These are phyloP conservation scores for Gila orcuttii DNA, from an alignment of 2,113 vertebrate genomes.

Conservation along the genomic window DNA sequence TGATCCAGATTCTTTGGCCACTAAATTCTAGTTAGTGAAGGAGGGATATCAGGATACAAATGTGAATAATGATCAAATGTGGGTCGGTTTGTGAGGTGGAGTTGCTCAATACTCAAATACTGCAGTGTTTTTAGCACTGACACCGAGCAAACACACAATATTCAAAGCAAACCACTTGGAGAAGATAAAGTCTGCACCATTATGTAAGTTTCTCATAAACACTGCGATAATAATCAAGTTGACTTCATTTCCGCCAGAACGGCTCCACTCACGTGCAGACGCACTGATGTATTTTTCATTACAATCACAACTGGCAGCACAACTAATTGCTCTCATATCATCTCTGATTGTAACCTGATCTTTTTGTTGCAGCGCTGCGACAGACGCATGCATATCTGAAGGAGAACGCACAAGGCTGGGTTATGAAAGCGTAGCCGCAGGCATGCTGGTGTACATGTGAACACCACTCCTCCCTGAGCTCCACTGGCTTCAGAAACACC, in stretches of 20 bases:
- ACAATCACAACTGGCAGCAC: background rate
- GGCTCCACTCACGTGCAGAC: background rate
- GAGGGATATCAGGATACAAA: background rate
- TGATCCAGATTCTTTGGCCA: background rate
- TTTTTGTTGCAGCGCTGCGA: background rate
- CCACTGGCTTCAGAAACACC: background rate
- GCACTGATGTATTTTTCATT: constrained; percentile 5
- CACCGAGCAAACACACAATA: background rate
- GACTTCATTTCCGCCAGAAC: constrained; percentile 1
- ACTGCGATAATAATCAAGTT: background rate
- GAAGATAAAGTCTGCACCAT: background rate
- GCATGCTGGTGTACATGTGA: background rate
- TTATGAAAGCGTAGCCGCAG: constrained; percentile 3
- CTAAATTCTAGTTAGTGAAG: background rate
- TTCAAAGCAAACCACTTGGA: background rate
- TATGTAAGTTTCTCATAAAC: background rate
- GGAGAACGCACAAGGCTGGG: background rate
- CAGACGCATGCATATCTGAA: background rate
- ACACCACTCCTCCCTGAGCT: background rate
- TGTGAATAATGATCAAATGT: background rate
- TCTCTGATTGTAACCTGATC: constrained; percentile 16
- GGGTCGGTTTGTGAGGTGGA: background rate
- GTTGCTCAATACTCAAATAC: background rate
- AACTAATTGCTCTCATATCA: background rate
- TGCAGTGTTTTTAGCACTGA: constrained; percentile 11